These are phyloP conservation scores for Torymus aiolomorphi DNA, from an alignment of 2,888 invertebrate species.

Conservation along the genomic window DNA sequence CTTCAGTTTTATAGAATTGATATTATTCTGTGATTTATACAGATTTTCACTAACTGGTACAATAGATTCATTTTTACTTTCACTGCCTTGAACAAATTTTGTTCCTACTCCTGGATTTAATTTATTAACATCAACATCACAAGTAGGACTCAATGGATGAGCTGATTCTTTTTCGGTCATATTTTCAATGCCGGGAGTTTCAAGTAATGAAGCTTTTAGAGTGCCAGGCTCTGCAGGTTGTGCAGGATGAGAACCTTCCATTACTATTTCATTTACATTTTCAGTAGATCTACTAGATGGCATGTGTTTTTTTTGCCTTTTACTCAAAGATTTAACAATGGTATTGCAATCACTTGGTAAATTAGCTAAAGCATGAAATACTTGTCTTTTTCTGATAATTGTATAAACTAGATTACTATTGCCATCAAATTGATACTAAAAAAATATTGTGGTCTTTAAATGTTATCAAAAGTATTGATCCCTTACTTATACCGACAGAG, in stretches of 20 bases:
- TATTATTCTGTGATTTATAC: too few species aligned
- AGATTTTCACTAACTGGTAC: slow-evolving; percentile 69
- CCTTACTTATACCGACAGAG: too few species aligned
- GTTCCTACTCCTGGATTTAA: slow-evolving; percentile 61
- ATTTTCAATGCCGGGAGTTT: slow-evolving; percentile 92
- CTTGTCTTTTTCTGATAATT: slow-evolving; percentile 98
- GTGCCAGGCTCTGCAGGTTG: slow-evolving; percentile 94
- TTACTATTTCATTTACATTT: slow-evolving; percentile 81
- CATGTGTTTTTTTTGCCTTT: slow-evolving; percentile 76
- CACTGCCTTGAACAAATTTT: slow-evolving; percentile 13
- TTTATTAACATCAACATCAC: slow-evolving; percentile 66
- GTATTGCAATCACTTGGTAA: slow-evolving; percentile 94
- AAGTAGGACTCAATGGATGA: slow-evolving; percentile 80
- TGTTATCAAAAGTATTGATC: slow-evolving; percentile 5
- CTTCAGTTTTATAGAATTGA: too few species aligned
- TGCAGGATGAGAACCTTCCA: slow-evolving; percentile 91
- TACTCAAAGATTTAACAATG: slow-evolving; percentile 87
- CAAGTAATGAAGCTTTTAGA: slow-evolving; percentile 91
- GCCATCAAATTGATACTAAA: slow-evolving; percentile 78
- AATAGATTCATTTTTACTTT: slow-evolving; percentile 68
- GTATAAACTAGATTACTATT: slow-evolving; percentile 99
- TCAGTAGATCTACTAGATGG: slow-evolving; percentile 75
- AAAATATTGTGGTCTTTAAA: slow-evolving; percentile 32
- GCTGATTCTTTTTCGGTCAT: slow-evolving; percentile 98
- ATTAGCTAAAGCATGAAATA: slow-evolving; percentile 98